A percentile compares a stretch with the other conserved stretches of the same genome.
phyloP scores from a whole-genome alignment of 2,113 vertebrate genomes.

The Gorsachius goisagi region DNA sequence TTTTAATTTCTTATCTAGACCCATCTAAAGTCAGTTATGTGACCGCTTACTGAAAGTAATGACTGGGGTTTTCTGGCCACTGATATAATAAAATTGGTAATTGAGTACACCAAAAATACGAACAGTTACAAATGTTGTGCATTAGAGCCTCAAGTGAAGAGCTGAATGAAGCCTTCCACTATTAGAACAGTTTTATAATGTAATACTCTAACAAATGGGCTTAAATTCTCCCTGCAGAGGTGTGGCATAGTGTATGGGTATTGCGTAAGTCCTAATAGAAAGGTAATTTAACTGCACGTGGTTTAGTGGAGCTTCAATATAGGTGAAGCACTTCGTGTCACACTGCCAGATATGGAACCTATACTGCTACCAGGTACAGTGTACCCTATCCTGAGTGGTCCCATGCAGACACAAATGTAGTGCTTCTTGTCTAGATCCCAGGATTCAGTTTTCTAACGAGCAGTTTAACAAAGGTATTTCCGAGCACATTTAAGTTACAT shows the following conservation, averaged over 20 bases:
- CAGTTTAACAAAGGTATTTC: background rate
- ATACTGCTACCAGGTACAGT: too few relatives aligned
- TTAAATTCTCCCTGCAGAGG: background rate
- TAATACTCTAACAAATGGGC: background rate
- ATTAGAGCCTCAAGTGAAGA: background rate
- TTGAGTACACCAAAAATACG: background rate
- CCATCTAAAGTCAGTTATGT: background rate
- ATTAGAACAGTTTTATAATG: background rate
- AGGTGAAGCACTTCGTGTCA: background rate
- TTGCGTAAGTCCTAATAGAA: background rate
- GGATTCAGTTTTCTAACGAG: background rate
- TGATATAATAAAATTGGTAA: background rate
- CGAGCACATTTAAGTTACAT: background rate
- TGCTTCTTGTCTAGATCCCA: background rate
- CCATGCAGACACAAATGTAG: background rate
- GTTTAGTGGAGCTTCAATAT: background rate
- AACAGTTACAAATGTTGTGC: background rate
- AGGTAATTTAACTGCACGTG: background rate
- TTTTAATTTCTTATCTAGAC: conserved; percentile 4
- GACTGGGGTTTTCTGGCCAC: background rate
- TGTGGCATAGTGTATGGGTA: background rate
- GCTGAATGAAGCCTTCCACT: background rate
- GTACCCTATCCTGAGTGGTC: background rate
- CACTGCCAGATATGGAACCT: background rate
- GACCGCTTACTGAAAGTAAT: background rate